A percentile compares a stretch with the other conserved stretches of the same genome.
Conservation (phyloP, 2,797 vertebrate genomes). For the Acridotheres tristis region DNA sequence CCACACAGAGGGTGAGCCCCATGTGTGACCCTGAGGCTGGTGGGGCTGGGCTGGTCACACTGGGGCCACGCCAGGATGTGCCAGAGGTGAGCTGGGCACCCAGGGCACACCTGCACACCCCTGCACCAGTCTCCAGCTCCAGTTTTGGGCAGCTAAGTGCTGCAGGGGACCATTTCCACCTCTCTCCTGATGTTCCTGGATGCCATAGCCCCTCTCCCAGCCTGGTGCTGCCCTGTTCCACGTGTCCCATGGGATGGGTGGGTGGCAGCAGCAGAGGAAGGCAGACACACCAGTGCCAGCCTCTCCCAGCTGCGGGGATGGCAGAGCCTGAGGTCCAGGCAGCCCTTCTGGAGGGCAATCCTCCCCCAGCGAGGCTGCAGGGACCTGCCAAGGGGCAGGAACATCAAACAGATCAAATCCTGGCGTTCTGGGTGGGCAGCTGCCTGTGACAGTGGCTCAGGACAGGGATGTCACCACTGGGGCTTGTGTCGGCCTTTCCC, state of each 20-base stretch:
- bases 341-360: neutral
- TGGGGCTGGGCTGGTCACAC: neutral
- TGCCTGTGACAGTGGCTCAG: neutral
- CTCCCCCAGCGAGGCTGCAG: neutral
- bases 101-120: neutral
- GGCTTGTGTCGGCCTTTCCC: neutral
- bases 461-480: neutral
- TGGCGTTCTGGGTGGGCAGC: neutral
- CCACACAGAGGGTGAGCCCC: neutral
- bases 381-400: neutral
- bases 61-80: fast-evolving
- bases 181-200: neutral
- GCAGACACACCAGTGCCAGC: neutral
- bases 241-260: fast-evolving
- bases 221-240: fast-evolving
- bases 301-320: fast-evolving
- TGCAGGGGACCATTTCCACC: fast-evolving
- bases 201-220: neutral
- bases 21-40: fast-evolving
- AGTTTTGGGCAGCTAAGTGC: neutral
- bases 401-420: neutral
- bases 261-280: neutral
- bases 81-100: neutral
- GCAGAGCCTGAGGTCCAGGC: neutral
- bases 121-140: neutral